phyloP scores from a whole-genome alignment of 2,888 invertebrate genomes.

The Odontocolon sp. region DNA sequence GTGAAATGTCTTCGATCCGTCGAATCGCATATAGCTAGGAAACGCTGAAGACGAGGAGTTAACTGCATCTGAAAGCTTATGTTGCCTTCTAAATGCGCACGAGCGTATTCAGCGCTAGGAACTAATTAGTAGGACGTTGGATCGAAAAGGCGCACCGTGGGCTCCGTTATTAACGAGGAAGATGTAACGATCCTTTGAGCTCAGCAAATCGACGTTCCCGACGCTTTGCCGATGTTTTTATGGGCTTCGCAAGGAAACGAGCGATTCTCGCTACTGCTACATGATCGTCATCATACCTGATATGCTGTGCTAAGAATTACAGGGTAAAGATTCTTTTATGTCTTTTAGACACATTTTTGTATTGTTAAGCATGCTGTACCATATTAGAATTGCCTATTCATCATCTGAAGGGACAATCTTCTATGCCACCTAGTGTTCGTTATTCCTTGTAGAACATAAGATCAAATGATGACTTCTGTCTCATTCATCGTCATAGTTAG shows the following conservation, averaged over 20 bases:
- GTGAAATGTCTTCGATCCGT: neutral
- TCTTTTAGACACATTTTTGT: no score
- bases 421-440: no score
- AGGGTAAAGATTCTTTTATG: conserved; percentile 65
- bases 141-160: conserved; percentile 70
- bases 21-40: neutral
- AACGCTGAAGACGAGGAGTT: neutral
- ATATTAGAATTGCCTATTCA: no score
- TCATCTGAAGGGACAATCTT: no score
- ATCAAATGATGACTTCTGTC: no score
- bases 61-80: neutral
- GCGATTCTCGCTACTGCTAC: conserved; percentile 60
- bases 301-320: conserved; percentile 65
- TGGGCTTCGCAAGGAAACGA: conserved; percentile 66
- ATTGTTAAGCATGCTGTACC: no score
- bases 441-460: no score
- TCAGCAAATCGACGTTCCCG: conserved; percentile 21
- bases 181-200: conserved; percentile 68
- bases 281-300: conserved; percentile 38
- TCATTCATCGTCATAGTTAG: no score
- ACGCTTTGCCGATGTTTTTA: conserved; percentile 69
- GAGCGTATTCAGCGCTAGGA: conserved; percentile 64
- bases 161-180: conserved; percentile 71
- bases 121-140: conserved; percentile 71
- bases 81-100: neutral